Evolutionary conservation across 2,113 vertebrate species (phyloP), one percentile per base, ranked within the genome.

Genomic region (Zapus hudsonius): DNA sequence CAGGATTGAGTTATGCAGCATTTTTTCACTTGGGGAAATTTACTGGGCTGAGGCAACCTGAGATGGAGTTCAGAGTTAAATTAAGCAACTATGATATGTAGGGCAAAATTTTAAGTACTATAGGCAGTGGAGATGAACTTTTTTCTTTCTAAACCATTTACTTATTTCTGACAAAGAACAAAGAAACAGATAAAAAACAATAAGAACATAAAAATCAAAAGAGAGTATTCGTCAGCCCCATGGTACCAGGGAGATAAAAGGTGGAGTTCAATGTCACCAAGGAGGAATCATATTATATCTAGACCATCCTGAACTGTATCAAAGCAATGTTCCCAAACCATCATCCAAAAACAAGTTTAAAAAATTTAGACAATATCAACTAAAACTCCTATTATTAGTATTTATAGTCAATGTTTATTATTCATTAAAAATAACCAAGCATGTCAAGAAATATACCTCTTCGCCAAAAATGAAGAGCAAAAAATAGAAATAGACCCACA

Each of bases 211-310:
- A 84, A 90, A 91, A 79, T 2, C 66, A 27, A 42, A 86, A 55
- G 42, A 89, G 36, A 72, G 22, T 70, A 33, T 44, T 38, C 29
- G 4, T 33, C 40, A 55, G 73, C 42, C 27, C 7, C 23, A 1
- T 47, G 12, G 66, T 76, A 29, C 19, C 38, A 59, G 25, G 6
- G 38, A 70, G 5, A 61, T 17, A 83, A n/a, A 47, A 89, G 52
- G 5, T 61, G 31, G 16, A 85, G 38, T 42, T 23, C 66, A 66
- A 22, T 47, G 31, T 92, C 47, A 75, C 36, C 38, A 76, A 85
- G 85, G 12, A n/a, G 25, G 55, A 94, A 33, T 87, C 33, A 87
- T 70, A 80, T 64, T 89, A 10, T 72, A 92, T 87, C 27, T 64
- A 90, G 64, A 38, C 31, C 27, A 84, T 33, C 23, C 31, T 84